Base-by-base conservation (phyloP, 2,113 vertebrate genomes). In the Cebus imitator region DNA sequence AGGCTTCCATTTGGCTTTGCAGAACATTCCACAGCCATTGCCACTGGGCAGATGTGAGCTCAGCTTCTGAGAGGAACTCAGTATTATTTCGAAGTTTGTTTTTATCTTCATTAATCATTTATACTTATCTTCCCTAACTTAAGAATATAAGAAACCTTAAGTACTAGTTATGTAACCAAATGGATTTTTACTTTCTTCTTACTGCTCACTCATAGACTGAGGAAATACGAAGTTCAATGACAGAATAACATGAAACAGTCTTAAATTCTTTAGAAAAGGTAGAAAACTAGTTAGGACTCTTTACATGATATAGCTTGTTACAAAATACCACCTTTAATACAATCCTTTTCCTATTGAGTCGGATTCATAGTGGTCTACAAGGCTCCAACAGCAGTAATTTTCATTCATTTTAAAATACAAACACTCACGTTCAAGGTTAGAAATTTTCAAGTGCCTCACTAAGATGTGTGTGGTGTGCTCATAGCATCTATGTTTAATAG, bases 211-310 rank as follows among this genome's bases (percentile, higher is more conserved):
- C 16, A n/a, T 2, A 81, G 76, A 17, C 21, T 70, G 37, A 81
- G 70, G 61, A 93, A 97, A 48, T 76, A 90, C 80, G 75, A 91
- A 35, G 3, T 17, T 50, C 21, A 8, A n/a, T 32, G 73, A 5
- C 21, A 72, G 79, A 97, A 73, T 43, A 87, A 64, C 40, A 83
- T 4, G n/a, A 10, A 89, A 79, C 58, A 82, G 6, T 58, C 89
- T 79, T 95, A 86, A 45, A 66, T 85, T 91, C 73, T 21, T 78
- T 73, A 75, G 48, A 32, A 92, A 90, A 95, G 40, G 37, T 55
- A 58, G 35, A 90, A 80, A 91, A 68, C 37, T 80, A 85, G 5
- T 37, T 94, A 64, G 10, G 5, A 9, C 32, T 18, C 35, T 92
- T 80, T 87, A 35, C 30, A 37, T 43, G 52, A 94, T n/a, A 45